phyloP scores from a whole-genome alignment of 2,797 vertebrate genomes.

The Gymnoscopelus braueri region DNA sequence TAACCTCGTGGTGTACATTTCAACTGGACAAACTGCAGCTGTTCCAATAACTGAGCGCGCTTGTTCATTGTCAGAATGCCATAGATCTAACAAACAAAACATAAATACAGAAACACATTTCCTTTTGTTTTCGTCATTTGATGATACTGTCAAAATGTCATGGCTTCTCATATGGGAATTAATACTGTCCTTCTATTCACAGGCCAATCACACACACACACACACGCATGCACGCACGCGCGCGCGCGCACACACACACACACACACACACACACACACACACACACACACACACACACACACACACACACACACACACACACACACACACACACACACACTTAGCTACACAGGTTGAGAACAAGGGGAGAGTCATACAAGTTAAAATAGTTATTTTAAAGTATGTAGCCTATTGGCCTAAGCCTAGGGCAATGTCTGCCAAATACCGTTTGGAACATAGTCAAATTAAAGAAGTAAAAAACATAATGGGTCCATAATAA shows the following conservation, averaged over 20 bases:
- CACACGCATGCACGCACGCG: slow-evolving; percentile 14
- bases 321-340: slow-evolving; percentile 18
- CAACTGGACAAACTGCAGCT: slow-evolving; percentile 89
- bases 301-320: not conserved
- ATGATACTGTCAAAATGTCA: slow-evolving; percentile 35
- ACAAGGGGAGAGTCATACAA: not conserved
- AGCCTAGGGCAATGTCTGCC: too few species aligned
- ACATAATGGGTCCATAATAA: too few species aligned
- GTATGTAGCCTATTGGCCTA: not conserved
- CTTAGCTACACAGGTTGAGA: not conserved
- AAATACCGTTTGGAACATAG: too few species aligned
- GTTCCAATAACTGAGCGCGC: slow-evolving; percentile 87
- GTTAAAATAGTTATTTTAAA: not conserved
- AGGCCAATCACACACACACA: slow-evolving; percentile 20
- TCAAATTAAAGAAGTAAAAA: too few species aligned
- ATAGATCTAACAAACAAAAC: slow-evolving; percentile 88
- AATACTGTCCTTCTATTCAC: slow-evolving; percentile 3
- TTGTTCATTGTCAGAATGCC: slow-evolving; percentile 89
- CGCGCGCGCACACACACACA: slow-evolving; percentile 3
- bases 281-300: slow-evolving; percentile 10
- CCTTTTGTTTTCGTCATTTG: slow-evolving; percentile 27
- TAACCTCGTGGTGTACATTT: slow-evolving; percentile 89
- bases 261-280: slow-evolving; percentile 16
- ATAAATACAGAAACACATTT: slow-evolving; percentile 69
- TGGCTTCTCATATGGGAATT: slow-evolving; percentile 25